These are phyloP conservation scores for Leptinotarsa lineolata DNA, from an alignment of 1,140 invertebrate genomes.

Conservation along the genomic window DNA sequence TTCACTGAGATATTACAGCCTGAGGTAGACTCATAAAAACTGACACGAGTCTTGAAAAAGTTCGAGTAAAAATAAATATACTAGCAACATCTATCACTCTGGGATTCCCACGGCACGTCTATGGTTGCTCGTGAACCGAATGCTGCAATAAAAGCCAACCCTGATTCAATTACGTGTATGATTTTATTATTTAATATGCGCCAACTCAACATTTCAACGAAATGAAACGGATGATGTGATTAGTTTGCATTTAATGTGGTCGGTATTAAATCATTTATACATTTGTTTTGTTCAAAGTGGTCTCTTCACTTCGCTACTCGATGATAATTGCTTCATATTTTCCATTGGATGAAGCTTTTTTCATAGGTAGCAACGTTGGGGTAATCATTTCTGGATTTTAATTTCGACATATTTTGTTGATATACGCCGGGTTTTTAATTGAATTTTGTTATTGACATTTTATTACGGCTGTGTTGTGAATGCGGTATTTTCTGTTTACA, in stretches of 20 bases:
- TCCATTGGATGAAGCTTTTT: not conserved
- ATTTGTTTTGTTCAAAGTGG: not conserved
- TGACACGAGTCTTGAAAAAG: no score
- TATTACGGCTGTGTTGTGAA: not conserved
- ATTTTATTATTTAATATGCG: slow-evolving; percentile 30
- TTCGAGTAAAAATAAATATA: no score
- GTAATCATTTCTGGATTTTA: not conserved
- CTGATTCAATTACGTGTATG: slow-evolving; percentile 27
- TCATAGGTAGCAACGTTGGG: not conserved
- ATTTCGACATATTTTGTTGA: not conserved
- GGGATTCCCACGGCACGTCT: not conserved
- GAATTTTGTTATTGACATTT: not conserved
- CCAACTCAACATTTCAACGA: slow-evolving; percentile 4
- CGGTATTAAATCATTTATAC: not conserved
- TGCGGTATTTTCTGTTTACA: no score
- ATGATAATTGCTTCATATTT: not conserved
- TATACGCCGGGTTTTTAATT: not conserved
- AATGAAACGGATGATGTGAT: slow-evolving; percentile 25
- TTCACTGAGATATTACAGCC: no score
- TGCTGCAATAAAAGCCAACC: slow-evolving; percentile 15
- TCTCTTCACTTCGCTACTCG: slow-evolving; percentile 1
- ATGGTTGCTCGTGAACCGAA: not conserved
- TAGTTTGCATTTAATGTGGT: slow-evolving; percentile 26
- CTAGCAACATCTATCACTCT: no score
- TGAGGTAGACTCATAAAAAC: no score